Conservation (phyloP, 2,797 vertebrate genomes). For the Lepus oiostolus region DNA sequence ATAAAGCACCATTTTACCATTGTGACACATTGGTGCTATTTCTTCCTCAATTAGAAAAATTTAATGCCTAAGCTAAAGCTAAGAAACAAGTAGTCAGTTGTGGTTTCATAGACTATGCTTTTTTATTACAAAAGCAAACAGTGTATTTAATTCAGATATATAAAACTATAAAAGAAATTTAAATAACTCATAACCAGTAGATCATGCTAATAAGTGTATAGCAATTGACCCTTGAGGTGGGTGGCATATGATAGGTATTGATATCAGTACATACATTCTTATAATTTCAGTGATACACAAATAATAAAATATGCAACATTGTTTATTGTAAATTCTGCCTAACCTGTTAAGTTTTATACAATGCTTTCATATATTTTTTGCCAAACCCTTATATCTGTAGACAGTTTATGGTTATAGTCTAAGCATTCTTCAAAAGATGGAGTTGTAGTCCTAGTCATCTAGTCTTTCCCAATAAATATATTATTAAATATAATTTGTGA, state of each 20-base stretch:
- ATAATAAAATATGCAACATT: neutral
- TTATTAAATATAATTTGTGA: neutral
- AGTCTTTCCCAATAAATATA: neutral
- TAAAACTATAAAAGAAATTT: constrained; percentile 6
- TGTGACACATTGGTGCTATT: too few relatives aligned
- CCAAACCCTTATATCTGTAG: neutral
- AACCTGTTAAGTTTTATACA: neutral
- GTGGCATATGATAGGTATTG: neutral
- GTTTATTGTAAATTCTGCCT: neutral
- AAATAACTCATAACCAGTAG: neutral
- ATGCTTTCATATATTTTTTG: neutral
- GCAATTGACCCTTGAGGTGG: neutral
- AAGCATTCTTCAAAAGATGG: neutral
- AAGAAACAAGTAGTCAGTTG: neutral
- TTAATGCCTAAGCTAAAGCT: neutral
- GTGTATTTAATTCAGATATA: neutral
- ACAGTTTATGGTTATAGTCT: neutral
- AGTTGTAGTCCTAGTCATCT: neutral
- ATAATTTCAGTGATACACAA: neutral
- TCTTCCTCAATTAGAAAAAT: neutral
- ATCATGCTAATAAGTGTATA: neutral
- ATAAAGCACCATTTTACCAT: neutral
- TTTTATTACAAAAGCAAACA: constrained; percentile 31
- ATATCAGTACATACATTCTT: neutral
- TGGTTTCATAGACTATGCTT: neutral